Percentiles rank a stretch among this genome's conserved stretches.
Evolutionary conservation across 1,140 invertebrate species (phyloP).

Genomic region (Drosophila sechellia): DNA sequence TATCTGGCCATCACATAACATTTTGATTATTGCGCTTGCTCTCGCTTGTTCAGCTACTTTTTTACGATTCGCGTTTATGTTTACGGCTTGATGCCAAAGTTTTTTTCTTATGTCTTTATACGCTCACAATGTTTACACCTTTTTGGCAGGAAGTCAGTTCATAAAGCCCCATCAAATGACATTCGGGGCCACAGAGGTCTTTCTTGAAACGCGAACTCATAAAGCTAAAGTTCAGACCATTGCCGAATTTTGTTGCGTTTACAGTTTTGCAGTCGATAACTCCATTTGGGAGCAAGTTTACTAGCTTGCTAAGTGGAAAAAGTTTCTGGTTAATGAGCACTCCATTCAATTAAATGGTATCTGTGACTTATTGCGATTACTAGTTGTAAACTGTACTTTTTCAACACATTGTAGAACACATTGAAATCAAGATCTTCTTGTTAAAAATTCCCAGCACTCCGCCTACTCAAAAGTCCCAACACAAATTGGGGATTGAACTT

Average conservation of each 20-base stretch:
- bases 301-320: not conserved
- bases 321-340: not conserved
- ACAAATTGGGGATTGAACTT: not conserved
- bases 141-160: constrained; percentile 51
- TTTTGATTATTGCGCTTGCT: constrained; percentile 59
- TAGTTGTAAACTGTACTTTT: too few relatives aligned
- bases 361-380: too few relatives aligned
- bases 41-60: constrained; percentile 2
- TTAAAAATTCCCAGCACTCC: too few relatives aligned
- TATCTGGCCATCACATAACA: constrained; percentile 69
- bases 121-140: constrained; percentile 59
- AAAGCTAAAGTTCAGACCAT: constrained; percentile 20
- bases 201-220: constrained; percentile 5
- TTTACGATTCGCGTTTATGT: constrained; percentile 59
- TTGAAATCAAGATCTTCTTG: too few relatives aligned
- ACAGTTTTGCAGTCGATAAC: constrained; percentile 24
- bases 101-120: constrained; percentile 24
- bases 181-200: constrained; percentile 15
- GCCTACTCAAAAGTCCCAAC: too few relatives aligned
- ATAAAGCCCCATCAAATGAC: constrained; percentile 44
- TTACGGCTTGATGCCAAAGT: constrained; percentile 47
- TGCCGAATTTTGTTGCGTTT: constrained; percentile 32
- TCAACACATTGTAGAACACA: too few relatives aligned
- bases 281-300: constrained; percentile 1
- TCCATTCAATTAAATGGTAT: not conserved